A percentile compares a stretch with the other conserved stretches of the same genome.
Conservation (phyloP, 1,140 invertebrate genomes). For the Tetragonula clypearis region DNA sequence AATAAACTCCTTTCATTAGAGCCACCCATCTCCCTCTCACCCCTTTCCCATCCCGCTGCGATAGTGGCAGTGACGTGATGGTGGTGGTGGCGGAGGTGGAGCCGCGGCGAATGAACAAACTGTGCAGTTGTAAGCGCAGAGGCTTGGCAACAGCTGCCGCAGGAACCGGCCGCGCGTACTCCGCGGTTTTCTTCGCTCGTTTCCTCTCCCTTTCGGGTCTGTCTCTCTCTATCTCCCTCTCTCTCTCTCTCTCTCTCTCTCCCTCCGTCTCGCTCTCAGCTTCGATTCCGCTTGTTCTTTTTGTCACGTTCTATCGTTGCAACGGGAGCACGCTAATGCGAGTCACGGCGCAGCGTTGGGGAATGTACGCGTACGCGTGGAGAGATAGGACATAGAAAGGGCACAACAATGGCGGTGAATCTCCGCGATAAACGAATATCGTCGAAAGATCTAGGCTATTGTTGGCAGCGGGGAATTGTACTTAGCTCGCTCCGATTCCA, state of each 20-base stretch:
- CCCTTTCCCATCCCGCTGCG: background rate
- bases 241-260: conserved; percentile 5
- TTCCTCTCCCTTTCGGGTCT: background rate
- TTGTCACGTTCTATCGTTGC: background rate
- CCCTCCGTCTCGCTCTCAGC: background rate
- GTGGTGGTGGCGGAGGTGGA: background rate
- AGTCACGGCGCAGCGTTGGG: background rate
- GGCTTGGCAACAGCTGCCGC: conserved; percentile 63
- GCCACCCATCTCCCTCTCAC: conserved; percentile 23
- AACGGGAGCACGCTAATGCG: background rate
- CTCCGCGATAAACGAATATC: background rate
- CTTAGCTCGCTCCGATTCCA: too few relatives aligned
- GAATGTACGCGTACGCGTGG: background rate
- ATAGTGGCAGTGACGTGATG: background rate
- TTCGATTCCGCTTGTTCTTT: background rate
- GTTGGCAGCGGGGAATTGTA: too few relatives aligned
- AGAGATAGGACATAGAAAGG: background rate
- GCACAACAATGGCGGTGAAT: background rate
- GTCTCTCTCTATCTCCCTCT: background rate
- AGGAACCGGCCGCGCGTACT: conserved; percentile 48
- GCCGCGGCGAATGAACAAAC: conserved; percentile 63
- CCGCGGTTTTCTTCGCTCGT: conserved; percentile 54
- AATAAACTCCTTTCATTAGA: conserved; percentile 71
- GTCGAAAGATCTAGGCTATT: too few relatives aligned
- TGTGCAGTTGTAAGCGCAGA: conserved; percentile 63